These are phyloP conservation scores for Glaucomys volans DNA, from an alignment of 2,113 vertebrate genomes.

Conservation along the genomic window DNA sequence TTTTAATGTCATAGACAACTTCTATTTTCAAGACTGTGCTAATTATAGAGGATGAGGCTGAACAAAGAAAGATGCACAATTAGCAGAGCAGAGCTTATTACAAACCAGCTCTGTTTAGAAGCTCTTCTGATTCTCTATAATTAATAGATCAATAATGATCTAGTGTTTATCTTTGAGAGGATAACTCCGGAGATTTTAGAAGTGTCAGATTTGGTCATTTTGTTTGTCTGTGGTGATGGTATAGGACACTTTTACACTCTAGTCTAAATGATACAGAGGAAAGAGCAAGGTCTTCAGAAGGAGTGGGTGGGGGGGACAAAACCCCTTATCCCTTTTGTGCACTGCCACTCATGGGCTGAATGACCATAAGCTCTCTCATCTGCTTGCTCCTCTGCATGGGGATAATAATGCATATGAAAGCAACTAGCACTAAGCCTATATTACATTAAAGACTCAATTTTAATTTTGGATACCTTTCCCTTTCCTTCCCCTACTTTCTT, in stretches of 20 bases:
- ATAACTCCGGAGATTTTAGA: neutral
- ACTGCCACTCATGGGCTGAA: neutral
- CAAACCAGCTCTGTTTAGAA: constrained; percentile 26
- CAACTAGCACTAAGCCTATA: neutral
- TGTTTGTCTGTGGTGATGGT: neutral
- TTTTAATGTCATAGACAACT: constrained; percentile 74
- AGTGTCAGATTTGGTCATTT: neutral
- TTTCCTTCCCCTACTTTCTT: neutral
- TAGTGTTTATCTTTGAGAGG: neutral
- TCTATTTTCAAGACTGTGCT: constrained; percentile 70
- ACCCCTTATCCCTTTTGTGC: neutral
- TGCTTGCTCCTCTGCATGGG: neutral
- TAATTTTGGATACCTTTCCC: constrained; percentile 30
- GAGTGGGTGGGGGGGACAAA: neutral
- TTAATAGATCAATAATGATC: neutral
- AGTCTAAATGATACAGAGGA: neutral
- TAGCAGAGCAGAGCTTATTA: constrained; percentile 60
- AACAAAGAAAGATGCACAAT: constrained; percentile 68
- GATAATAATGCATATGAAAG: neutral
- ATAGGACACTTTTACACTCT: neutral
- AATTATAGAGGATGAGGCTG: constrained; percentile 68
- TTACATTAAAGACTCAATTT: neutral
- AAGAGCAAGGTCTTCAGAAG: neutral
- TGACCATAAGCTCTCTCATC: neutral
- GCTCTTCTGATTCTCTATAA: neutral